A percentile compares a stretch with the other conserved stretches of the same genome.
Evolutionary conservation across 1,140 invertebrate species (phyloP).

Genomic region (Lepidurus apus): DNA sequence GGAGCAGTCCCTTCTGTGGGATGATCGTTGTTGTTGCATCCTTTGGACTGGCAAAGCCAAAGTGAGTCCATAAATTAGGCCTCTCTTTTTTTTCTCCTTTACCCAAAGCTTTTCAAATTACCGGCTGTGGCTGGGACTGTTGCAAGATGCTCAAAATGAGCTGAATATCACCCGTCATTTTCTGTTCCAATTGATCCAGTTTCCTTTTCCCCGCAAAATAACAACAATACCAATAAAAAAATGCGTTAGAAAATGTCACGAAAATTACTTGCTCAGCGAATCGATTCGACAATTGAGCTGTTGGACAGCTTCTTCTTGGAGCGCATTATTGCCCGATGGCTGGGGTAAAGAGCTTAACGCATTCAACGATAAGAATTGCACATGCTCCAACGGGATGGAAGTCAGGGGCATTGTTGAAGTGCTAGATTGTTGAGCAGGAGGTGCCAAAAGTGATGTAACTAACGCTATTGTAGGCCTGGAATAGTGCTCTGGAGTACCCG

Average conservation of each 20-base stretch:
- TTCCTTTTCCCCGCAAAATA: background rate
- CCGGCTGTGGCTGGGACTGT: conserved; percentile 17
- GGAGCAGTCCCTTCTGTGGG: background rate
- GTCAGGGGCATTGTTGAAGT: conserved; percentile 11
- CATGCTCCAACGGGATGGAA: conserved; percentile 6
- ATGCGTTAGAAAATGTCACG: background rate
- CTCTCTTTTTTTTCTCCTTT: background rate
- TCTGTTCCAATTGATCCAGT: conserved; percentile 29
- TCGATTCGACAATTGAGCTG: conserved; percentile 23
- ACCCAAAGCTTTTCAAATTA: conserved; percentile 24
- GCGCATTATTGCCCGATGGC: background rate
- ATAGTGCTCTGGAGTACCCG: background rate
- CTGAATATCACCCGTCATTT: conserved; percentile 31
- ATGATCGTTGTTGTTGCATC: conserved; percentile 8
- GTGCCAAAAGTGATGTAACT: background rate
- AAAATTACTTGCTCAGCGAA: conserved; percentile 6
- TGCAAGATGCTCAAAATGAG: conserved; percentile 31
- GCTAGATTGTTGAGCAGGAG: background rate
- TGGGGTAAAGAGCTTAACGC: background rate
- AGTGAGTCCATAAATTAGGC: conserved; percentile 2
- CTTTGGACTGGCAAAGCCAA: background rate
- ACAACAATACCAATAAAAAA: background rate
- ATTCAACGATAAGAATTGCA: background rate
- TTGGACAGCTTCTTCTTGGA: background rate
- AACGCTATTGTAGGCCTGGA: background rate